A percentile compares a stretch with the other conserved stretches of the same genome.
Evolutionary conservation across 2,888 invertebrate species (phyloP).

Genomic region (Mellilla xanthometata): DNA sequence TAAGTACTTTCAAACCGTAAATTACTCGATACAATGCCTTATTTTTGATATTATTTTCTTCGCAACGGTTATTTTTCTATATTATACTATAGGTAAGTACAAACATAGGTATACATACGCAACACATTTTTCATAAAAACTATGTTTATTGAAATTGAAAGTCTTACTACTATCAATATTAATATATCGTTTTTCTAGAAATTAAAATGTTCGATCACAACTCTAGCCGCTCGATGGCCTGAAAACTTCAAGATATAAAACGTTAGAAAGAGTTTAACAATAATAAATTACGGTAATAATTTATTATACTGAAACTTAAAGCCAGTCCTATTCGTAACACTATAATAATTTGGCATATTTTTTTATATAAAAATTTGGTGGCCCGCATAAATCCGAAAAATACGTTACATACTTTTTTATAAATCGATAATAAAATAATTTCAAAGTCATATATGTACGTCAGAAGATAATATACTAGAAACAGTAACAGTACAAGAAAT

Average conservation of each 20-base stretch:
- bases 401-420: slow-evolving; percentile 47
- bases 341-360: slow-evolving; percentile 63
- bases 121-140: slow-evolving; percentile 42
- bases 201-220: slow-evolving; percentile 39
- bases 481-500: slow-evolving; percentile 54
- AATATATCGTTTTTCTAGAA: slow-evolving; percentile 27
- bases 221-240: slow-evolving; percentile 21
- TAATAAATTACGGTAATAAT: slow-evolving; percentile 23
- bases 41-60: no score
- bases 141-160: slow-evolving; percentile 39
- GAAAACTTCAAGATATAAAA: slow-evolving; percentile 20
- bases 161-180: slow-evolving; percentile 19
- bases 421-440: slow-evolving; percentile 56
- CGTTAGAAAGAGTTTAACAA: slow-evolving; percentile 22
- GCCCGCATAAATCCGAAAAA: slow-evolving; percentile 54
- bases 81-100: no score
- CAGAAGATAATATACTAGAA: slow-evolving; percentile 42
- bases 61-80: slow-evolving; percentile 25
- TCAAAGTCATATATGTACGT: slow-evolving; percentile 43
- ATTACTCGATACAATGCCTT: no score
- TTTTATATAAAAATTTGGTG: slow-evolving; percentile 57
- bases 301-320: slow-evolving; percentile 39
- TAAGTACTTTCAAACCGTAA: slow-evolving; percentile 31
- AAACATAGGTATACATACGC: slow-evolving; percentile 58
- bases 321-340: slow-evolving; percentile 42